Conservation (phyloP, 2,888 invertebrate genomes). For the Zhuqinia jingwanae region DNA sequence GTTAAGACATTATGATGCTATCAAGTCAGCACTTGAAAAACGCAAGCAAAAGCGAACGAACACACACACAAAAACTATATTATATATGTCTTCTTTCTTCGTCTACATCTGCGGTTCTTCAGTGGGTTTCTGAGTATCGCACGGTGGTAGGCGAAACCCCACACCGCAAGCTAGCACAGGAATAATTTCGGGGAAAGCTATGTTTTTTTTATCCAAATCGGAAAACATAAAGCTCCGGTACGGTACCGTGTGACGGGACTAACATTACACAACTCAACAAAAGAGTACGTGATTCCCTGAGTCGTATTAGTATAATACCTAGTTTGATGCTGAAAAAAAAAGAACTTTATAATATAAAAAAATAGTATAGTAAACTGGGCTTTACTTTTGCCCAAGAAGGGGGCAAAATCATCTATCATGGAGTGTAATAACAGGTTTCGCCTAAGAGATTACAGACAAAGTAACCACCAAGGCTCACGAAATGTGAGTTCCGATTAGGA, state of each 20-base stretch:
- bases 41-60: too few species aligned
- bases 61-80: too few species aligned
- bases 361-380: background rate
- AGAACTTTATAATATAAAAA: conserved; percentile 21
- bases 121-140: conserved; percentile 13
- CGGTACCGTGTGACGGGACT: conserved; percentile 33
- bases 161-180: conserved; percentile 39
- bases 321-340: background rate
- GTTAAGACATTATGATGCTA: background rate
- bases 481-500: conserved; percentile 79
- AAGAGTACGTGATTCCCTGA: conserved; percentile 18
- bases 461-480: conserved; percentile 79
- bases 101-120: background rate
- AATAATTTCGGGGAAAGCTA: conserved; percentile 44
- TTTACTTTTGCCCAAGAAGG: conserved; percentile 37
- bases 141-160: conserved; percentile 54
- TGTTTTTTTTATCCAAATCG: conserved; percentile 19
- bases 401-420: conserved; percentile 78
- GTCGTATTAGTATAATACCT: background rate
- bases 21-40: background rate
- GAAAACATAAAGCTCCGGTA: conserved; percentile 55
- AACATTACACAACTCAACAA: conserved; percentile 29
- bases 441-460: conserved; percentile 78
- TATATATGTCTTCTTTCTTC: too few species aligned
- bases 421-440: conserved; percentile 79